Evolutionary conservation across 2,113 vertebrate genomes (phyloP).

Genomic region (Forbesichthys papilliferus): DNA sequence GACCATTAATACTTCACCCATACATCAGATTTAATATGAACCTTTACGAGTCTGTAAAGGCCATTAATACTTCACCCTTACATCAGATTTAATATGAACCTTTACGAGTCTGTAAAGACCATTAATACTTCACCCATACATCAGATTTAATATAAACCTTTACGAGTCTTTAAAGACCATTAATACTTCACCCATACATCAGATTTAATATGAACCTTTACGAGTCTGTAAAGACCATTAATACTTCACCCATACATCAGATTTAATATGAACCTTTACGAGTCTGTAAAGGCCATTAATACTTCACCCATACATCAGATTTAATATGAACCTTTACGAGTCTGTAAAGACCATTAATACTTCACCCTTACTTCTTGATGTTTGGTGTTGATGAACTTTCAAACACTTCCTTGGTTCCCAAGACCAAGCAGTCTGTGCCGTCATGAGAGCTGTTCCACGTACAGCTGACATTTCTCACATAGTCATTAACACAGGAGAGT

Average conservation of each 20-base stretch:
- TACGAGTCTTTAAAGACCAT: no score
- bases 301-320: no score
- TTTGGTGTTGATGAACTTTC: fast-evolving
- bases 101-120: not conserved
- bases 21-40: no score
- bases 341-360: not conserved
- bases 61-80: not conserved
- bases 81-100: no score
- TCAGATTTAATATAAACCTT: no score
- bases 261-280: no score
- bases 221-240: not conserved
- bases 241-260: no score
- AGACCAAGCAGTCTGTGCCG: conserved; percentile 42
- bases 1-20: not conserved
- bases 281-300: no score
- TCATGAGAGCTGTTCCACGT: conserved; percentile 33
- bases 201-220: no score
- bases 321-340: no score
- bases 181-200: no score
- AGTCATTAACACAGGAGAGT: conserved; percentile 65
- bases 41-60: not conserved
- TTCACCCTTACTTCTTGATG: not conserved
- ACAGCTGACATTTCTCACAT: conserved; percentile 60
- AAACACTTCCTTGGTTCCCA: not conserved
- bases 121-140: no score